Evolutionary conservation across 2,888 invertebrate species (phyloP), one percentile per base, ranked within the genome.

Genomic region (Amiota minor): DNA sequence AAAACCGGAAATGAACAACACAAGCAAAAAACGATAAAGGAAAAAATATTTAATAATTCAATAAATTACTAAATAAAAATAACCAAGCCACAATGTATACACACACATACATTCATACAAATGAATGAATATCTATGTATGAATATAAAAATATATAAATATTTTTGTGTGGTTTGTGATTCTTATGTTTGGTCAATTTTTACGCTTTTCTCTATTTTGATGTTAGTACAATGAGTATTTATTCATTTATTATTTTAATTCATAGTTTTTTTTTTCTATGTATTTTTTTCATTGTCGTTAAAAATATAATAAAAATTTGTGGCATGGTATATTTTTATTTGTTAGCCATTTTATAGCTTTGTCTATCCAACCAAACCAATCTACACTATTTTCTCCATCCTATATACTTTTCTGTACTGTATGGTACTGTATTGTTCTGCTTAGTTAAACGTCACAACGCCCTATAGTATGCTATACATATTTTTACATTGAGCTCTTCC

Each of bases 31-130:
- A 72, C 35, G 14, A 9, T 23, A 6, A 62, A 56, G 18, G 35
- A 74, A 79, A 78, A 77, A 75, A 73, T 70, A 77, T 75, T 80
- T 81, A 74, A 80, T 80, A 79, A 79, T 82, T 82, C 80, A 80
- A 84, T 81, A 81, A 83, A 79, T 82, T 79, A 79, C 77, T 74
- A 77, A 80, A 79, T 76, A 76, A 79, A 79, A 72, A 70, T 73
- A 70, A 72, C 61, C 35, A 71, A 68, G n/a, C 12, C 45, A 45
- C 35, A 35, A 35, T 35, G 6, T 35, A 35, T 6, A 35, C 35
- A 47, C 35, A 47, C 1, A 70, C 9, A 56, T 14, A 55, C 45
- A 18, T 55, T 6, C 59, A 45, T 45, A 18, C 46, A 3, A 14
- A 45, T 4, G 35, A 12, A 20, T 53, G 20, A n/a, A 18, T 35